Evolutionary conservation across 1,140 invertebrate species (phyloP).

Genomic region (Forficula auricularia): DNA sequence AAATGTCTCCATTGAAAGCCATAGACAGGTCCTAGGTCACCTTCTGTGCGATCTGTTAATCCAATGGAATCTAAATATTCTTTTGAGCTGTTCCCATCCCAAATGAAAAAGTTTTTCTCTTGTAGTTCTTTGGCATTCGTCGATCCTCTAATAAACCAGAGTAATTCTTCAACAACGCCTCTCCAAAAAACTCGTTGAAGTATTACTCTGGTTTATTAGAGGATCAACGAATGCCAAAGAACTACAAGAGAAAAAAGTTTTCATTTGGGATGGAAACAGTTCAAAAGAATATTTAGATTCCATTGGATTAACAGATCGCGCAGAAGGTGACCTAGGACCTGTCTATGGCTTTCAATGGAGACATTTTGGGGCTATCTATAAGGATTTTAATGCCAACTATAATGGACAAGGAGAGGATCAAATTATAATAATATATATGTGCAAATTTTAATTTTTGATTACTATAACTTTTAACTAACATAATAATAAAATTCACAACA

Average conservation of each 20-base stretch:
- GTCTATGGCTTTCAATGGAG: conserved; percentile 99
- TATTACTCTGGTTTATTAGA: conserved; percentile 87
- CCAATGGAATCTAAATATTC: conserved; percentile 80
- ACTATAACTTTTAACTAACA: too few relatives aligned
- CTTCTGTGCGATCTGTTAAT: conserved; percentile 73
- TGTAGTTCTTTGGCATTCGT: conserved; percentile 81
- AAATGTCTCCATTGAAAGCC: conserved; percentile 99
- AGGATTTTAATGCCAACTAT: conserved; percentile 70
- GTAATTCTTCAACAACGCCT: conserved; percentile 81
- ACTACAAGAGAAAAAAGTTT: conserved; percentile 65
- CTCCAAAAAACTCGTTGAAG: conserved; percentile 91
- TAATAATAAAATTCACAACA: too few relatives aligned
- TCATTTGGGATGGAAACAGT: conserved; percentile 97
- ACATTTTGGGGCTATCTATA: conserved; percentile 90
- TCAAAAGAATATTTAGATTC: conserved; percentile 77
- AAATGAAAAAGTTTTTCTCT: conserved; percentile 81
- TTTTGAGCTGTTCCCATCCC: conserved; percentile 90
- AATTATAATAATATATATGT: too few relatives aligned
- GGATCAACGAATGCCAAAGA: conserved; percentile 87
- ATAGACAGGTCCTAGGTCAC: conserved; percentile 93
- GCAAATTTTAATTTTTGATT: too few relatives aligned
- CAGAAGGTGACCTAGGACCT: conserved; percentile 92
- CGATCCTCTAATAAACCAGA: conserved; percentile 89
- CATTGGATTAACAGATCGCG: conserved; percentile 66
- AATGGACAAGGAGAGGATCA: conserved; percentile 81